Base-by-base conservation (phyloP, 2,113 vertebrate genomes). In the Hemibagrus wyckioides region DNA sequence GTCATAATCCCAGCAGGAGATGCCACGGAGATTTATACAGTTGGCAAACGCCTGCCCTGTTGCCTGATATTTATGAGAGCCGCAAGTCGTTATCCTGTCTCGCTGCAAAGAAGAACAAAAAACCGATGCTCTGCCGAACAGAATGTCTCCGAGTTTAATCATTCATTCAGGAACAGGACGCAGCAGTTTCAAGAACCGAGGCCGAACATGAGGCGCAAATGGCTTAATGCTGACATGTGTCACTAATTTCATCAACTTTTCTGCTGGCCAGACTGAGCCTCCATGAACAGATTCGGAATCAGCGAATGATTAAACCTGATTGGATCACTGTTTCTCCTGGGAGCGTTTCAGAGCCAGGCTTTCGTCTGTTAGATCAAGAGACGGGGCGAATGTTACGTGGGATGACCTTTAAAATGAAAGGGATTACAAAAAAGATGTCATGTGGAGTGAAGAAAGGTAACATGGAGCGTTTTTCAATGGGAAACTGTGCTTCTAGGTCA, bases 191-290 rank as follows among this genome's bases (percentile, higher is more conserved):
- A 56, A 13, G n/a, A 19, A 25, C 13, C 41, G 48, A 56, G n/a
- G 82, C 80, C 44, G n/a, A 48, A 54, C 25, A 81, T 57, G 71
- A 69, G n/a, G 67, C 39, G 48, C 85, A 77, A 88, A 54, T 7
- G 44, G 82, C 88, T 90, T 69, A 84, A 36, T n/a, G 19, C 56
- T 25, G 36, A 39, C 80, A 50, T 76, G 65, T 67, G 56, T 80
- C 73, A 30, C 76, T 82, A 85, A 86, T 77, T 85, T 80, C 61
- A 83, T 75, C 59, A 50, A 65, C 52, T 80, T 76, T 36, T 41
- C 52, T 30, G 63, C 69, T 65, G 82, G 5, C 76, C 71, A 39
- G 23, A 23, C 15, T 21, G 30, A 39, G 76, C 28, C 21, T 77
- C 52, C 83, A 85, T 54, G 56, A 87, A 57, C 85, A 71, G 65